Evolutionary conservation across 2,888 invertebrate species (phyloP), one percentile per base, ranked within the genome.

Genomic region (Lysandra coridon): DNA sequence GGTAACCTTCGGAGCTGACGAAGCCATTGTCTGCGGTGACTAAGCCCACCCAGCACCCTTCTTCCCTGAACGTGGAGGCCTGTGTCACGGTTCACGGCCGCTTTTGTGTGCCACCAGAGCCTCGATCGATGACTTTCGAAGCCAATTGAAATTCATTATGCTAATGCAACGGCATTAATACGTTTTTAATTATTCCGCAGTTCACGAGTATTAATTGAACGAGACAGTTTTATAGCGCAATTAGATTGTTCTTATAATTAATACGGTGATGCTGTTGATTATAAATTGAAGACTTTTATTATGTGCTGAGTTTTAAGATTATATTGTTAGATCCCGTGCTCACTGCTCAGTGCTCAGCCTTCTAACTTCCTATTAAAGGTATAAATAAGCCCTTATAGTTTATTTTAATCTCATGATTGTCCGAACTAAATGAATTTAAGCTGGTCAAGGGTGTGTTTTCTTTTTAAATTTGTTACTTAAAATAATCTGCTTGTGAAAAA

Each of bases 21-120:
- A 89, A 90, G 90, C 91, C 86, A 91, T 94, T 93, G 93, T 93
- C 85, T 90, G 86, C 84, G 86, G 86, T 93, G 93, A 93, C 91
- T 93, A 92, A 93, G 89, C 86, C 82, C 84, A 88, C 89, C 89
- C 88, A 57, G 17, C 57, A 57, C 57, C 69, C 33, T 90, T 90
- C 83, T 86, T 84, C 85, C 82, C 83, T 84, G 84, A 82, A 83
- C 81, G 77, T 80, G 81, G 83, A 82, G 83, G 69, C 69, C 82
- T 82, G 82, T 85, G 86, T 88, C 87, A 87, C 83, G 83, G 88
- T 89, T 89, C 88, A 88, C 87, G 90, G 90, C 81, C 88, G 82
- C 78, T 83, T 84, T 85, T 86, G 84, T 84, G 79, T 82, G 80
- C 79, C 79, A 74, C 79, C 76, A 76, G 80, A 74, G 30, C 81